phyloP scores from a whole-genome alignment of 1,140 invertebrate species.

The Drepana arcuata region DNA sequence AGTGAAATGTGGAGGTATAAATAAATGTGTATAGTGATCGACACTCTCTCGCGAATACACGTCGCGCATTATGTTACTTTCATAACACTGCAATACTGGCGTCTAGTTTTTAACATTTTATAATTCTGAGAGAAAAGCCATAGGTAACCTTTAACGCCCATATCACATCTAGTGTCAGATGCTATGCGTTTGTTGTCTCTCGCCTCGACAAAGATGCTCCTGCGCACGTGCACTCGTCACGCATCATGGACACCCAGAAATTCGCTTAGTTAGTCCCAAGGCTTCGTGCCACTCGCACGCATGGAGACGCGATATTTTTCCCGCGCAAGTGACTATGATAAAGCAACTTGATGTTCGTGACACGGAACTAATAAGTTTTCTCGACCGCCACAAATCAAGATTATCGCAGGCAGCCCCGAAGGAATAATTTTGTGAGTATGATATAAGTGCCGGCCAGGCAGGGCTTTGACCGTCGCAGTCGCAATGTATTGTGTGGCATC shows the following conservation, averaged over 20 bases:
- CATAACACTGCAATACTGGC: no score
- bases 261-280: conserved; percentile 56
- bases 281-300: conserved; percentile 47
- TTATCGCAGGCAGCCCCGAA: conserved; percentile 30
- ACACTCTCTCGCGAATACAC: no score
- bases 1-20: conserved; percentile 1
- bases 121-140: no score
- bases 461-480: conserved; percentile 25
- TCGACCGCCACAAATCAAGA: conserved; percentile 7
- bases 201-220: conserved; percentile 37
- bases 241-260: conserved; percentile 49
- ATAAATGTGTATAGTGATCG: no score
- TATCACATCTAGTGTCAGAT: no score
- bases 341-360: conserved; percentile 26
- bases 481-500: no score
- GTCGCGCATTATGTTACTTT: no score
- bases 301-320: conserved; percentile 25
- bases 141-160: no score
- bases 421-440: conserved; percentile 38
- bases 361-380: conserved; percentile 15
- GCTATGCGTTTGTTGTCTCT: no score
- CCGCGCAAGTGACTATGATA: conserved; percentile 44
- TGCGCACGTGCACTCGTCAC: conserved; percentile 58
- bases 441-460: conserved; percentile 16
- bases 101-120: no score